Evolutionary conservation across 2,888 invertebrate species (phyloP), one percentile per base, ranked within the genome.

Genomic region (Neoascia interrupta): DNA sequence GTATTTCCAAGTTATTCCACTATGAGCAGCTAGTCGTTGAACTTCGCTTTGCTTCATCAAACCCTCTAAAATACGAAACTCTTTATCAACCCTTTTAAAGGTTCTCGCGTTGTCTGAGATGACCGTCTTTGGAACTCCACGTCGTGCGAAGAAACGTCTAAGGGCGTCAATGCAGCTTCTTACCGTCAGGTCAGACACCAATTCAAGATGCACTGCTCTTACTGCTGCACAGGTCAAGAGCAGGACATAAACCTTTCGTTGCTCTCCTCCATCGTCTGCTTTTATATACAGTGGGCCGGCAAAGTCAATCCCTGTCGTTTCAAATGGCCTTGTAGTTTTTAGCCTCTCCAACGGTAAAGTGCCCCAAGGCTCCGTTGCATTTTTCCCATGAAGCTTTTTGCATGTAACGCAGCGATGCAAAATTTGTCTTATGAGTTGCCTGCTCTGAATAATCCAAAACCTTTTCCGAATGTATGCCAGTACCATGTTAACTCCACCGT

Each of bases 81-180:
- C 53, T 2, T 18, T 10, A n/a, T 34, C 34, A n/a, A 39, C 54
- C 34, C 69, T 49, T 16, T 73, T 73, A 18, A 81, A 76, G 6
- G 81, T 73, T 58, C 61, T 61, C 5, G 56, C 72, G 11, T 68
- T 73, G n/a, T 70, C 81, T 2, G 69, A 73, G 6, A 73, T 66
- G 18, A 74, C 61, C n/a, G 28, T 51, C 23, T 41, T 5, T 49
- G 66, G 66, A 11, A 58, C 28, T 15, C 70, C 74, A 16, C 58
- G 39, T 58, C 79, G 45, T n/a, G 68, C 23, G 6, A 74, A 56
- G 13, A 81, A 75, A 21, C 72, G 16, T 5, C 70, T 45, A 19
- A 79, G 45, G 6, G 79, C 81, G 43, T 70, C 68, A n/a, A 80
- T 68, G 56, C 74, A 79, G 11, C 72, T 80, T 43, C 72, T 58